phyloP scores from a whole-genome alignment of 1,140 invertebrate genomes.

The Xylocopa sonorina region DNA sequence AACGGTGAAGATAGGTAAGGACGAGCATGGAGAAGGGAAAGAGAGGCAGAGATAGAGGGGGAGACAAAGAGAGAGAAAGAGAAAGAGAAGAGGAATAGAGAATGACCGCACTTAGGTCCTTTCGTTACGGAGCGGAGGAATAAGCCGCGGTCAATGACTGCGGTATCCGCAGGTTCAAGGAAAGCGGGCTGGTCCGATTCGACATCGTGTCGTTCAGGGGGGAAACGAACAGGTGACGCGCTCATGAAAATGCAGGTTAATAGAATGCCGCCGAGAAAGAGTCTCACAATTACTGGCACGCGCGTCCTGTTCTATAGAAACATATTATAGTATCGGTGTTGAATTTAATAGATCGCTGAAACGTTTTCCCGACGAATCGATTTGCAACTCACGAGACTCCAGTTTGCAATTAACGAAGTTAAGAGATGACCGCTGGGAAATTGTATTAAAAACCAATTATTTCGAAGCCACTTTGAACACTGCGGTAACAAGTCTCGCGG shows the following conservation, averaged over 20 bases:
- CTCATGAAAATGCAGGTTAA: slow-evolving; percentile 74
- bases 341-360: background rate
- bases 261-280: slow-evolving; percentile 62
- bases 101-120: slow-evolving; percentile 65
- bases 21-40: slow-evolving; percentile 13
- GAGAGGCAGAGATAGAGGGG: background rate
- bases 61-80: background rate
- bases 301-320: slow-evolving; percentile 17
- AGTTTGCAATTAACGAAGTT: background rate
- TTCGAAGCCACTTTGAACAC: slow-evolving; percentile 11
- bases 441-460: slow-evolving; percentile 23
- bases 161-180: slow-evolving; percentile 79
- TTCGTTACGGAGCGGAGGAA: slow-evolving; percentile 62
- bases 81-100: slow-evolving; percentile 47
- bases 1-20: slow-evolving; percentile 38
- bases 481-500: slow-evolving; percentile 49
- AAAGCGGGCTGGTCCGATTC: slow-evolving; percentile 80
- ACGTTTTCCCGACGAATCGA: background rate
- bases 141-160: slow-evolving; percentile 79
- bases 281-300: slow-evolving; percentile 43
- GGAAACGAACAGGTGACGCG: slow-evolving; percentile 73
- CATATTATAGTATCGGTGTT: slow-evolving; percentile 3
- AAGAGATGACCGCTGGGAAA: background rate
- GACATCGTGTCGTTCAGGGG: slow-evolving; percentile 66
- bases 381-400: background rate